phyloP scores from a whole-genome alignment of 2,888 invertebrate genomes.

The Polyommatus icarus region DNA sequence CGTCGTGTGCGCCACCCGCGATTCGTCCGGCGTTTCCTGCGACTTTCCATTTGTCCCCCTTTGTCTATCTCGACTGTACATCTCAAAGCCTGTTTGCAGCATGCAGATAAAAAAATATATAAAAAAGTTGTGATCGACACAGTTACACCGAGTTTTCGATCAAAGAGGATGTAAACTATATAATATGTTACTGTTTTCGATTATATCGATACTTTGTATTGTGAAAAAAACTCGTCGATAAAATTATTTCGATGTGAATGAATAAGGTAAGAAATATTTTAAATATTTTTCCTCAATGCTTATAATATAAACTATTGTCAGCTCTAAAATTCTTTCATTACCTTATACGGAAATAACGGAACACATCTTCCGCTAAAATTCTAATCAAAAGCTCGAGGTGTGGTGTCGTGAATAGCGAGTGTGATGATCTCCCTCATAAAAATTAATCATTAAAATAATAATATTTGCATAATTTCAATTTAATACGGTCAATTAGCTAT shows the following conservation, averaged over 20 bases:
- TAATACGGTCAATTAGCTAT: conserved; percentile 15
- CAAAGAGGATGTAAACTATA: too few relatives aligned
- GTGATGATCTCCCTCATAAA: conserved; percentile 2
- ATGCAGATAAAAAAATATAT: not conserved
- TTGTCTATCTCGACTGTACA: conserved; percentile 25
- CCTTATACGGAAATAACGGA: not conserved
- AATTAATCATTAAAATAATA: not conserved
- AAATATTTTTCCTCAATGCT: not conserved
- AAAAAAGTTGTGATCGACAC: not conserved
- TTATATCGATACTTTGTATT: not conserved
- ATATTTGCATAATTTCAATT: conserved; percentile 10
- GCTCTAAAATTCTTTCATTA: not conserved
- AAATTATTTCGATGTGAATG: not conserved
- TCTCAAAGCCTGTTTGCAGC: conserved; percentile 23
- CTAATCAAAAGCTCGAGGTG: not conserved
- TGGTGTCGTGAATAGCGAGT: not conserved
- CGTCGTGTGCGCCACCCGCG: conserved; percentile 40
- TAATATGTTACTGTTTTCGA: too few relatives aligned
- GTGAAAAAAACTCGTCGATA: too few relatives aligned
- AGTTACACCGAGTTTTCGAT: not conserved
- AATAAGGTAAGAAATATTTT: not conserved
- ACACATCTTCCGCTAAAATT: not conserved
- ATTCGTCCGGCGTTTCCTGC: conserved; percentile 35
- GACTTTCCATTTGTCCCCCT: conserved; percentile 31
- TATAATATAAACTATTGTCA: not conserved